phyloP scores from a whole-genome alignment of 2,888 invertebrate species.

The Coecobrya sp. region DNA sequence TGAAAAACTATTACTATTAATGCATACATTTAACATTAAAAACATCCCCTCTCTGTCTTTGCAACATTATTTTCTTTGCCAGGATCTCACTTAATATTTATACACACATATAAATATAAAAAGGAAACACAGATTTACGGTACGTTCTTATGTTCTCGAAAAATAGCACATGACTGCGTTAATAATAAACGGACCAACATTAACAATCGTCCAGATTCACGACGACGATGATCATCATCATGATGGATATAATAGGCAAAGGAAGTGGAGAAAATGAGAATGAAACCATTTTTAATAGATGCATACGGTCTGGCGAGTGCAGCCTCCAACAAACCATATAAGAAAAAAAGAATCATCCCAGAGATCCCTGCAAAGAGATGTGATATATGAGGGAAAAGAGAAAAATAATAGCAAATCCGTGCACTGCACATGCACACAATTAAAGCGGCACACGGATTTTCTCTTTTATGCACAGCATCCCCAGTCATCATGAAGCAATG shows the following conservation, averaged over 20 bases:
- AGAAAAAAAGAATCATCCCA: background rate
- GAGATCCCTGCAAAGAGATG: background rate
- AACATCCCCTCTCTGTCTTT: background rate
- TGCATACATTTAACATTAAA: no score
- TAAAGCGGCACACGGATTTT: background rate
- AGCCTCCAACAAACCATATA: background rate
- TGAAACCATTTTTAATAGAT: constrained; percentile 49
- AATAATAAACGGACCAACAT: background rate
- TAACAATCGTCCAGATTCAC: background rate
- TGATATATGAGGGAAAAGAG: background rate
- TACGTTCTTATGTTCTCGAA: background rate
- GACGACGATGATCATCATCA: background rate
- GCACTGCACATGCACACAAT: constrained; percentile 57
- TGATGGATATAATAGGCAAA: background rate
- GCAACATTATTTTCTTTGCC: background rate
- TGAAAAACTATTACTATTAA: no score
- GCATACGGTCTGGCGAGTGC: constrained; percentile 42
- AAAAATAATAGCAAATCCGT: constrained; percentile 42
- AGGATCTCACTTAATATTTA: background rate
- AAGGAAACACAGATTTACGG: constrained; percentile 1
- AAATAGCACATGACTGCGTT: background rate
- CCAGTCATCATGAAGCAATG: background rate
- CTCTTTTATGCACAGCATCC: background rate
- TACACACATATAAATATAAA: background rate
- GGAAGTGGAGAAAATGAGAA: constrained; percentile 39